Conservation (phyloP, 2,113 vertebrate genomes). For the Rattus norvegicus region GRCr8 NC_086028.1:46349001-46349500, state of each 20-base stretch:
- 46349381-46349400: background rate
- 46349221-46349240: background rate
- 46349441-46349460: background rate
- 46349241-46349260: background rate
- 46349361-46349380: background rate
- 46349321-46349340: background rate
- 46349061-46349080: background rate
- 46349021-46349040: background rate
- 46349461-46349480: background rate
- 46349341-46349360: background rate
- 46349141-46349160: rapidly evolving
- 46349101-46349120: background rate
- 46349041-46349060: conserved; percentile 1
- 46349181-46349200: background rate
- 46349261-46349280: background rate
- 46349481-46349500: background rate
- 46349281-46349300: background rate
- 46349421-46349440: background rate
- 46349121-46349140: background rate
- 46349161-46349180: background rate
- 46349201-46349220: background rate
- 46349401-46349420: background rate
- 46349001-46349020: conserved; percentile 39
- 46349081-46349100: rapidly evolving
- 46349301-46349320: background rate